phyloP scores from a whole-genome alignment of 1,140 invertebrate species.

The Ephestia elutella region DNA sequence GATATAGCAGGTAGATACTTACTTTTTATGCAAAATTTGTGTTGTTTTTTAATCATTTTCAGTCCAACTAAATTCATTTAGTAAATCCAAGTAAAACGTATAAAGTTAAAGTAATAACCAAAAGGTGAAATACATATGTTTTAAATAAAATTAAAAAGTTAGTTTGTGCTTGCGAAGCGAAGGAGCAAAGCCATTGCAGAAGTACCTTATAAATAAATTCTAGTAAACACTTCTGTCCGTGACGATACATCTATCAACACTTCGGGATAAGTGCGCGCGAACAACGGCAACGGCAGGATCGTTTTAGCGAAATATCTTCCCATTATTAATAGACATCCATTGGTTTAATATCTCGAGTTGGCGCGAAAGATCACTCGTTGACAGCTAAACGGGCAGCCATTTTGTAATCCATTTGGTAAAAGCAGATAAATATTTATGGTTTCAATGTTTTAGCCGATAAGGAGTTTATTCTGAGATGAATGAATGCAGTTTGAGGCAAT shows the following conservation, averaged over 20 bases:
- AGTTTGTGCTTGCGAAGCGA: no score
- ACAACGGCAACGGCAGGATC: conserved; percentile 43
- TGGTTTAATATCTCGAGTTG: conserved; percentile 52
- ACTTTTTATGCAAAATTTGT: no score
- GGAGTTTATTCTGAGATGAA: conserved; percentile 42
- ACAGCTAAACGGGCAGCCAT: conserved; percentile 59
- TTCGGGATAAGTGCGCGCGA: conserved; percentile 47
- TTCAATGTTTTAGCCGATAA: conserved; percentile 37
- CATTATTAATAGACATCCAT: conserved; percentile 32
- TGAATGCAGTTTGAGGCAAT: not conserved
- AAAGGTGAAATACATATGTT: no score
- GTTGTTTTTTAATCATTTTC: no score
- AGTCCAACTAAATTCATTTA: no score
- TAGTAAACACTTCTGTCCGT: conserved; percentile 31
- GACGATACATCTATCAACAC: conserved; percentile 53
- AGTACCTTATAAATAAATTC: not conserved
- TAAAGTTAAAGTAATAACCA: no score
- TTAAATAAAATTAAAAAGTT: no score
- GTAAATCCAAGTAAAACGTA: no score
- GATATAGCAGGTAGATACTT: no score
- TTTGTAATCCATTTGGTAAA: conserved; percentile 67
- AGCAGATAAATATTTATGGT: conserved; percentile 65
- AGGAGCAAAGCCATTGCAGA: no score
- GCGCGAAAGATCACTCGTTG: conserved; percentile 52
- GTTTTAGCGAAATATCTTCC: conserved; percentile 55